These are phyloP conservation scores for Brachystomella parvula DNA, from an alignment of 1,140 invertebrate genomes.

Conservation along the genomic window DNA sequence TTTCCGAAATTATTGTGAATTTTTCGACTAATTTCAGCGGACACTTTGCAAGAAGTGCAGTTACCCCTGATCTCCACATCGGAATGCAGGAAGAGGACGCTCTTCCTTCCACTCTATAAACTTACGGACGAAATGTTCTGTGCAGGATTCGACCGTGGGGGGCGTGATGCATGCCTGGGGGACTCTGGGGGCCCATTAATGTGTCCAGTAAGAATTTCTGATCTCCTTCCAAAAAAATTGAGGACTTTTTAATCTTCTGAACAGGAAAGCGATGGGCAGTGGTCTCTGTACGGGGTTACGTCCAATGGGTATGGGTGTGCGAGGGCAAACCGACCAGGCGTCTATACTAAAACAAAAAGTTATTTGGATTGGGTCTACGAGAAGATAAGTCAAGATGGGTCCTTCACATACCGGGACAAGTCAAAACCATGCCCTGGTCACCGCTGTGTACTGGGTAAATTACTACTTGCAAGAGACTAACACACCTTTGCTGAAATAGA, in stretches of 20 bases:
- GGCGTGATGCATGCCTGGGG: constrained; percentile 73
- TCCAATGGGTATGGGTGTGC: constrained; percentile 83
- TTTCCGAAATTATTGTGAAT: constrained; percentile 12
- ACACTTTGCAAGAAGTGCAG: constrained; percentile 76
- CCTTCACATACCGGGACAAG: constrained; percentile 25
- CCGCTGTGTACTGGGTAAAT: constrained; percentile 58
- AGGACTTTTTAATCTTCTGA: background rate
- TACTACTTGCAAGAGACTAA: background rate
- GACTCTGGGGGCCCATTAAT: constrained; percentile 52
- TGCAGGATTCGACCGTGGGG: constrained; percentile 64
- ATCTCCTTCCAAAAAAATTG: background rate
- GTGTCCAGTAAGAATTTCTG: constrained; percentile 24
- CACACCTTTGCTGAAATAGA: background rate
- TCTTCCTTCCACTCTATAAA: constrained; percentile 66
- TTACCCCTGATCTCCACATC: constrained; percentile 71
- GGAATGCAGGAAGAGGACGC: constrained; percentile 67
- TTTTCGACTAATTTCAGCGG: constrained; percentile 50
- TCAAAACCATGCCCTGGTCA: constrained; percentile 53
- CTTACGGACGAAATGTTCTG: constrained; percentile 86
- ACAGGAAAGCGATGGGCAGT: constrained; percentile 50
- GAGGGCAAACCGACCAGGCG: constrained; percentile 68
- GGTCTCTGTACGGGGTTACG: constrained; percentile 63
- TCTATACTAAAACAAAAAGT: constrained; percentile 76
- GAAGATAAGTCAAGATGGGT: constrained; percentile 39
- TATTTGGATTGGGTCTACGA: constrained; percentile 68